Percentiles rank a stretch among this genome's conserved stretches.
Conservation (phyloP, 2,888 invertebrate genomes). For the Pollenia amentaria region DNA sequence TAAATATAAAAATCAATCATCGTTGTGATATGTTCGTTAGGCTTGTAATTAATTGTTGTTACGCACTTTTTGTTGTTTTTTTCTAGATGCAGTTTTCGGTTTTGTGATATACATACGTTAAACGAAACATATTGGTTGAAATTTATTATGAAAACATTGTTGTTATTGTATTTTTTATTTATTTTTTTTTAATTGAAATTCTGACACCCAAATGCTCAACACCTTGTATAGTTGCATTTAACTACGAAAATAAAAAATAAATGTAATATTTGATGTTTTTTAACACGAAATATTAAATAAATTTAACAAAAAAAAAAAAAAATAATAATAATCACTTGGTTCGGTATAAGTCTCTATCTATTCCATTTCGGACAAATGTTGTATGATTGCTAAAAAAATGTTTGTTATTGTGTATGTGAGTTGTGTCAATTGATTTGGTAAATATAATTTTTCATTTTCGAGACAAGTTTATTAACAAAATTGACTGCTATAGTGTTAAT, state of each 20-base stretch:
- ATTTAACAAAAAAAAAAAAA: slow-evolving; percentile 18
- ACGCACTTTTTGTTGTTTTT: slow-evolving; percentile 62
- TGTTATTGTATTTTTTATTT: slow-evolving; percentile 30
- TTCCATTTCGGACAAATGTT: slow-evolving; percentile 19
- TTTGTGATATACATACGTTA: slow-evolving; percentile 29
- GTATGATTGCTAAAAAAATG: slow-evolving; percentile 15
- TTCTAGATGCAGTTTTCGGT: slow-evolving; percentile 43
- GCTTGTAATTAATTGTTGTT: slow-evolving; percentile 74
- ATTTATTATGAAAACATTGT: slow-evolving; percentile 51
- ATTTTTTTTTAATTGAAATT: slow-evolving; percentile 71
- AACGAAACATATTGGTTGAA: slow-evolving; percentile 40
- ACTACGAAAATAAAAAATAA: slow-evolving; percentile 15
- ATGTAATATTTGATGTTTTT: slow-evolving; percentile 72
- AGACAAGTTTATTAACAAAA: slow-evolving; percentile 68
- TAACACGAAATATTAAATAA: slow-evolving; percentile 70
- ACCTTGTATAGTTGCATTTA: slow-evolving; percentile 69
- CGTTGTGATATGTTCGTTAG: slow-evolving; percentile 69
- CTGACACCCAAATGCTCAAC: slow-evolving; percentile 73
- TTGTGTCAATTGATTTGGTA: slow-evolving; percentile 38
- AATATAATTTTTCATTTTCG: slow-evolving; percentile 58
- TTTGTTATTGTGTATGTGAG: background rate
- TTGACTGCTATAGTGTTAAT: slow-evolving; percentile 22
- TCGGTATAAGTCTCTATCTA: slow-evolving; percentile 37
- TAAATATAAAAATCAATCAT: slow-evolving; percentile 69
- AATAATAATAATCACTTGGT: slow-evolving; percentile 24